Base-by-base conservation (phyloP, 2,797 vertebrate species). In the Chloroceryle amazona region DNA sequence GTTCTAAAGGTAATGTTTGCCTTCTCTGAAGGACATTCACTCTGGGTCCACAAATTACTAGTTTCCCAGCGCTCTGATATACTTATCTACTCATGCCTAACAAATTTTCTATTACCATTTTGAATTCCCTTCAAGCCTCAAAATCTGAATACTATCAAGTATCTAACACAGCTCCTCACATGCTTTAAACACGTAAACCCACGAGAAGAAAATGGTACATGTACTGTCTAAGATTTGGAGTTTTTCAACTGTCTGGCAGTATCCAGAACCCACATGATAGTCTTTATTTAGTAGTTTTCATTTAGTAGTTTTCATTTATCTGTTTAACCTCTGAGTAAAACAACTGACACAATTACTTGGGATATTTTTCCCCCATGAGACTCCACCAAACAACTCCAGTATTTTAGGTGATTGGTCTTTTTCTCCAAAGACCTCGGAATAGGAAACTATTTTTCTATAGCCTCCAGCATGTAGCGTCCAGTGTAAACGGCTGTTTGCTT, bases 231-330 rank as follows among this genome's bases (percentile, higher is more conserved):
- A 42, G 51, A 22, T 39, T 5, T 12, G 15, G 25, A 67, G 11
- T 20, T 72, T 39, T 39, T 51, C 57, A 63, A 20, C 20, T 4
- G 3, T 21, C 58, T 86, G 26, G 9, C 37, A 35, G 4, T 16
- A 11, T 8, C 6, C 15, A 47, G 8, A 0, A 4, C 49, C 4
- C 9, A 41, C 0, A 1, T 8, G 5, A 39, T 3, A 37, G 16
- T 26, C 13, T 52, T 46, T 25, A 33, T 49, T 44, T 9, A 12
- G 4, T 17, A 76, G 8, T 28, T 90, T 60, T 75, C 4, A 55
- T 42, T 60, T 72, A 26, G 4, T 17, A 76, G 8, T 28, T 90
- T 60, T 75, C 4, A 55, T 42, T 60, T 72, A 26, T 5, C 29
- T 71, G 13, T 57, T 65, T 65, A 52, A 11, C 11, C 31, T 65